Evolutionary conservation across 2,113 vertebrate genomes (phyloP).

Genomic region (Erythrolamprus reginae): DNA sequence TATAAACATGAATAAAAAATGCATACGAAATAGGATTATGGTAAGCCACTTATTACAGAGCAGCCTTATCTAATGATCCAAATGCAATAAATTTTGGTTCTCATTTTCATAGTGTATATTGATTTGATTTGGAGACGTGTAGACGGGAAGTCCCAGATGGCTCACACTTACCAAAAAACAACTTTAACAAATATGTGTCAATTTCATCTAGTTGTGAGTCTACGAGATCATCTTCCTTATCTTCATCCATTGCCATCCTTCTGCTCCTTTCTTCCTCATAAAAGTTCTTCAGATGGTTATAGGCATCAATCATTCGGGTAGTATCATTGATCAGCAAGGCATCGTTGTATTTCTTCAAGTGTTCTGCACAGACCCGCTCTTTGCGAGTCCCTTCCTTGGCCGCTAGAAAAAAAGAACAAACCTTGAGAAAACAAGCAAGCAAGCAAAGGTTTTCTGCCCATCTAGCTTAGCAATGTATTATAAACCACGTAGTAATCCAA

Average conservation of each 20-base stretch:
- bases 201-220: conserved; percentile 73
- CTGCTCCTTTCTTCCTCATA: conserved; percentile 80
- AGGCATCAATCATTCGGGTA: conserved; percentile 87
- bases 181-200: conserved; percentile 79
- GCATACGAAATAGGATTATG: neutral
- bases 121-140: neutral
- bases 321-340: conserved; percentile 88
- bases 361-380: conserved; percentile 84
- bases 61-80: neutral
- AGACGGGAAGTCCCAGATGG: neutral
- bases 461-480: neutral
- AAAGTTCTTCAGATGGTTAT: conserved; percentile 78
- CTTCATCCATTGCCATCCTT: conserved; percentile 67
- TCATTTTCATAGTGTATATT: neutral
- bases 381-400: conserved; percentile 80
- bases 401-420: conserved; percentile 65
- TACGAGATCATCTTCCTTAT: conserved; percentile 37
- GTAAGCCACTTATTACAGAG: neutral
- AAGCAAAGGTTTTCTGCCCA: neutral
- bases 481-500: neutral
- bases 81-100: neutral
- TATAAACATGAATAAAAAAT: neutral
- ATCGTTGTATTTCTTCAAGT: conserved; percentile 89
- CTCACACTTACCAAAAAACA: conserved; percentile 81
- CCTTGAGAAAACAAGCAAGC: neutral